Evolutionary conservation across 2,888 invertebrate genomes (phyloP).

Genomic region (Caenorhabditis sinica): DNA sequence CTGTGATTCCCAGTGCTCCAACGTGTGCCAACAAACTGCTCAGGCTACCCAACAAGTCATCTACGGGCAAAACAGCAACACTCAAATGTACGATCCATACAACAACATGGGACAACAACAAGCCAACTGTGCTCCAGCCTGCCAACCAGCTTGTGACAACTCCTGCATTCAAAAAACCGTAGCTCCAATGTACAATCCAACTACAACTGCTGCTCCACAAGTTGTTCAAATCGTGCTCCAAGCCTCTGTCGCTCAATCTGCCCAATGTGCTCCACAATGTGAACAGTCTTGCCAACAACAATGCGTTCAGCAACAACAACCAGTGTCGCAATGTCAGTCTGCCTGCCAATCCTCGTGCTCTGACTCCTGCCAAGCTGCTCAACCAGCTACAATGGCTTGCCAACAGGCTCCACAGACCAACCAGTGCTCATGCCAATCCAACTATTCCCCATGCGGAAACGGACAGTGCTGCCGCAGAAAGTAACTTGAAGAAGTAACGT

Average conservation of each 20-base stretch:
- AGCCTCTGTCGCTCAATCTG: constrained; percentile 60
- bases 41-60: constrained; percentile 54
- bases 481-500: background rate
- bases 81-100: constrained; percentile 56
- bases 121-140: constrained; percentile 56
- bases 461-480: constrained; percentile 59
- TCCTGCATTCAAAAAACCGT: constrained; percentile 46
- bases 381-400: constrained; percentile 66
- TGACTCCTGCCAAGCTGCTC: constrained; percentile 60
- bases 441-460: constrained; percentile 51
- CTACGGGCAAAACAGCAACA: constrained; percentile 38
- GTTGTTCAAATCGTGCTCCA: constrained; percentile 65
- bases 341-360: constrained; percentile 68
- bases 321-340: constrained; percentile 44
- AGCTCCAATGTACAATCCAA: constrained; percentile 54
- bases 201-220: constrained; percentile 43
- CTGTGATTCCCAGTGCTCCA: constrained; percentile 58
- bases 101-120: constrained; percentile 50
- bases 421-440: constrained; percentile 50
- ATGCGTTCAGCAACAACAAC: constrained; percentile 66
- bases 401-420: constrained; percentile 54
- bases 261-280: constrained; percentile 63
- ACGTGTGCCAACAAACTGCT: constrained; percentile 53
- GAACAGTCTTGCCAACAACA: constrained; percentile 65
- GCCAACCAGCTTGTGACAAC: constrained; percentile 61